Evolutionary conservation across 2,888 invertebrate species (phyloP), one percentile per base, ranked within the genome.

Genomic region (Empis livida): DNA sequence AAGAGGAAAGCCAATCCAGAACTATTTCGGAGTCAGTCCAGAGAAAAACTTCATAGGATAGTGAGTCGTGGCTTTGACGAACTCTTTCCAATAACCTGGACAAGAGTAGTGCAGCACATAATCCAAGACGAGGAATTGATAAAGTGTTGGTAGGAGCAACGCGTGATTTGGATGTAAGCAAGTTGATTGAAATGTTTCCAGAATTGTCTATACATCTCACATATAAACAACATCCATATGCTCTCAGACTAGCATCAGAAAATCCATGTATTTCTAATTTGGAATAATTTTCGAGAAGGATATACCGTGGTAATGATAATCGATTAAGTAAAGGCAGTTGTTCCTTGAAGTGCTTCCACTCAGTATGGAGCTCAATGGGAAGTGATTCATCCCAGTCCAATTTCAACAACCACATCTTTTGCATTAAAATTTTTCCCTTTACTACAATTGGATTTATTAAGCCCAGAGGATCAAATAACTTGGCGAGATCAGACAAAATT

Each of bases 391-490:
- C 45, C 49, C 51, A 50, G n/a, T 39, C 39, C 13, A 52, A 11
- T 32, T 52, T 43, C 13, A 50, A 27, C 23, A 27, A n/a, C 51
- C 50, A 53, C n/a, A 51, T 15, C 13, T 51, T 38, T 37, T 51
- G 54, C 31, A 54, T 9, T 5, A 51, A 48, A 30, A 49, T 44
- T 15, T 54, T 52, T 1, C 38, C 49, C 11, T 14, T 43, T 8
- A 54, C 46, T 5, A 48, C 44, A 1, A 52, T 20, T 15, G 54
- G 54, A 11, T 49, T 44, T 5, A 55, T 37, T n/a, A 50, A 42
- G 1, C 53, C 53, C 37, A 48, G 27, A 2, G 55, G 53, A 37
- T 53, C 52, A 31, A 49, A 55, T 16, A 55, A 17, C 2, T 30
- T 20, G 2, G 51, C 35, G 1, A 50, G 13, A 13, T 48, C 44